Conservation (phyloP, 2,888 invertebrate genomes). For the Chaetoderma sp. region DNA sequence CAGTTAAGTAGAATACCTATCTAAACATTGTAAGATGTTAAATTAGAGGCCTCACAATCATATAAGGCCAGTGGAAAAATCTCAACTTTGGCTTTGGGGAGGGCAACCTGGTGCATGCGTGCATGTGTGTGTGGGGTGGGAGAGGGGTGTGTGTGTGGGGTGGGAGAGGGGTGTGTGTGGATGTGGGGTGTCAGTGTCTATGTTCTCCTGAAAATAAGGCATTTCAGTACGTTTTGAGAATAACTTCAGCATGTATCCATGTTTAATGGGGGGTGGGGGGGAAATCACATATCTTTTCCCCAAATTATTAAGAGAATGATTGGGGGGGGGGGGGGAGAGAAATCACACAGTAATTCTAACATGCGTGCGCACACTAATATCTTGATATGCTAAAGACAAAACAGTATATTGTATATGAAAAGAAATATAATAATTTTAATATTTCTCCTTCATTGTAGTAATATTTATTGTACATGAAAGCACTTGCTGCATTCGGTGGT, state of each 20-base stretch:
- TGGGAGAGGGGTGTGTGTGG: not conserved
- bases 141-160: not conserved
- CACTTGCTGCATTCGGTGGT: no score
- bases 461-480: no score
- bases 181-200: not conserved
- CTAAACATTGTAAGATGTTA: not conserved
- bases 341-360: no score
- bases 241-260: not conserved
- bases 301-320: not conserved
- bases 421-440: no score
- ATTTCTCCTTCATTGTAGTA: no score
- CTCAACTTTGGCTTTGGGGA: not conserved
- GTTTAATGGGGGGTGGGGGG: not conserved
- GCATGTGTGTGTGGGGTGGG: constrained; percentile 6
- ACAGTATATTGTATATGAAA: no score
- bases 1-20: not conserved
- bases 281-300: not conserved
- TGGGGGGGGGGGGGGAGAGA: no score
- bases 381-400: no score
- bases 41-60: not conserved
- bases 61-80: not conserved
- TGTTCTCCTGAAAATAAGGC: not conserved
- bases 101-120: not conserved
- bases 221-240: no score
- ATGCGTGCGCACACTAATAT: no score